Base-by-base conservation (phyloP, 2,113 vertebrate species). In the Amazona vittata region DNA sequence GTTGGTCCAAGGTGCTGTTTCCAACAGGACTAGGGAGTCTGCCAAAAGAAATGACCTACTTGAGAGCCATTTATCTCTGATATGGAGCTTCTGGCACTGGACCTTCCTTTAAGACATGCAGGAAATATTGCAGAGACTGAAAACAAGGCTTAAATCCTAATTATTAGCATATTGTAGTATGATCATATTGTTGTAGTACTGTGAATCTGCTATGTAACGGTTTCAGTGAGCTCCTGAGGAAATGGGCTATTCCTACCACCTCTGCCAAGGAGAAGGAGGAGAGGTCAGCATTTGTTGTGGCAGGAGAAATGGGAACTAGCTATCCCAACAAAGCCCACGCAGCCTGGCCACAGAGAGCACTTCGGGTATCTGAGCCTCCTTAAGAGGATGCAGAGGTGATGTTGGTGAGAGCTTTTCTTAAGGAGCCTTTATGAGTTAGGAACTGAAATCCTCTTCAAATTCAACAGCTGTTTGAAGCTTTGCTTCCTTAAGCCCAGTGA, bases 251-350 rank as follows among this genome's bases (percentile, higher is more conserved):
- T 82, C 44, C 74, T 52, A 24, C 43, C 37, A 28, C 77, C n/a
- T 49, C 37, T 60, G 12, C 25, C 16, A 24, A 35, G 43, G 17
- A 57, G 39, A n/a, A 53, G 39, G 25, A 47, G 47, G 28, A 83
- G 22, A 55, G 44, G 19, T 14, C 39, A 25, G 18, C 21, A 5
- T n/a, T 52, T 53, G 7, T 4, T 64, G 46, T 14, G 29, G 55
- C 18, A 35, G 49, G 68, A 73, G 60, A 74, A 46, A 65, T 1
- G 41, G 21, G 44, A 85, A 70, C 31, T 16, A 8, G 20, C 65
- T 35, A 12, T 50, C 28, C 15, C 21, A 29, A 24, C 16, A 14
- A 29, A 79, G 43, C 16, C 26, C 0, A 0, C 4, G 8, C 25
- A 67, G 47, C 52, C 49, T 5, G 44, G 15, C 31, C 15, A 29